phyloP scores from a whole-genome alignment of 2,113 vertebrate genomes.

The Spea bombifrons region DNA sequence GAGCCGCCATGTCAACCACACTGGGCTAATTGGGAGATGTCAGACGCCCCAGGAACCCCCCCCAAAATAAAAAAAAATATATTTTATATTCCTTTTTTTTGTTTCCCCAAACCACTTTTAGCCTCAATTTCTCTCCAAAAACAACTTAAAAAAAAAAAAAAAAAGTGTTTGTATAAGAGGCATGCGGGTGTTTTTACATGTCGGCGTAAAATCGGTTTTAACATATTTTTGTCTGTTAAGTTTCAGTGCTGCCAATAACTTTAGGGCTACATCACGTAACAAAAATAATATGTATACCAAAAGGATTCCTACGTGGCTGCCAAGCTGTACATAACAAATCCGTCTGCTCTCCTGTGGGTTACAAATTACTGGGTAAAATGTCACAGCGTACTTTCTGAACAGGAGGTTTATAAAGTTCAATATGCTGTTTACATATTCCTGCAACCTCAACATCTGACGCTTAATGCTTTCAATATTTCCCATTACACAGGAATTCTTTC shows the following conservation, averaged over 20 bases:
- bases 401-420: conserved; percentile 32
- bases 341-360: conserved; percentile 33
- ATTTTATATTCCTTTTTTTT: too few species aligned
- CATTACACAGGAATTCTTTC: background rate
- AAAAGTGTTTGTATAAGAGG: too few species aligned
- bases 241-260: background rate
- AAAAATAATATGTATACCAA: conserved; percentile 37
- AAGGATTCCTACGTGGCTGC: conserved; percentile 18
- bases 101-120: too few species aligned
- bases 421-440: conserved; percentile 9
- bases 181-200: background rate
- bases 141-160: too few species aligned
- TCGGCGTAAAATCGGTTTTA: background rate
- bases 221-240: background rate
- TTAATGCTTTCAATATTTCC: background rate
- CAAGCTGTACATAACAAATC: conserved; percentile 35
- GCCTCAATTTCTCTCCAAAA: too few species aligned
- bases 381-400: conserved; percentile 23
- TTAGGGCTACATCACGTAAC: conserved; percentile 14
- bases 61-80: too few species aligned
- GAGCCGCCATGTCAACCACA: too few species aligned
- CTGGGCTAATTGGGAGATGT: too few species aligned
- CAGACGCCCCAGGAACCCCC: too few species aligned
- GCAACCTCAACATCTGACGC: background rate
- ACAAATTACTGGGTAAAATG: conserved; percentile 32